Conservation (phyloP, 2,888 invertebrate species). For the Campaea margaritaria region DNA sequence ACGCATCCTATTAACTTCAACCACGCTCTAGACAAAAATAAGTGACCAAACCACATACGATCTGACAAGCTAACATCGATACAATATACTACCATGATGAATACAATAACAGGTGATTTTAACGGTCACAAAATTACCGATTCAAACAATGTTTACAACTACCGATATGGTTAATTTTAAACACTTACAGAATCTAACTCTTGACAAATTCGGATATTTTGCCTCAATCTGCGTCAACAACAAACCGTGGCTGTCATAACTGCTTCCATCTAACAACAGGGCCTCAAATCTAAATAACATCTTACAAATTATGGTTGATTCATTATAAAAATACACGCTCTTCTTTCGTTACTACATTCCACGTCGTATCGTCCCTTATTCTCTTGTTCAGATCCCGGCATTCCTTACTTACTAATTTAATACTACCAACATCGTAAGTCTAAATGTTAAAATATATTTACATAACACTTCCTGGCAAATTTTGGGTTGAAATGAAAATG, state of each 20-base stretch:
- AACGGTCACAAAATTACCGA: slow-evolving; percentile 75
- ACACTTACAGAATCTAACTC: slow-evolving; percentile 56
- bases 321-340: slow-evolving; percentile 81
- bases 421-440: slow-evolving; percentile 72
- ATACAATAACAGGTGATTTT: slow-evolving; percentile 82
- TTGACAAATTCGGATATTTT: slow-evolving; percentile 70
- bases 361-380: slow-evolving; percentile 47
- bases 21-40: slow-evolving; percentile 69
- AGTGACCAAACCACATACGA: slow-evolving; percentile 71
- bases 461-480: slow-evolving; percentile 78
- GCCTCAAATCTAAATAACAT: slow-evolving; percentile 72
- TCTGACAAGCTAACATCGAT: slow-evolving; percentile 79
- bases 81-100: slow-evolving; percentile 75
- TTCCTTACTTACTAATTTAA: slow-evolving; percentile 68
- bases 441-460: slow-evolving; percentile 63
- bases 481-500: slow-evolving; percentile 59
- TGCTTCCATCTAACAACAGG: slow-evolving; percentile 31
- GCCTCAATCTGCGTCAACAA: slow-evolving; percentile 48
- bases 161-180: slow-evolving; percentile 81
- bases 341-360: slow-evolving; percentile 59
- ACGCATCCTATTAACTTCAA: slow-evolving; percentile 72
- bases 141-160: slow-evolving; percentile 47
- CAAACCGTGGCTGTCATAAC: slow-evolving; percentile 26
- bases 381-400: slow-evolving; percentile 70
- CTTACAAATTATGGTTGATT: slow-evolving; percentile 72